Evolutionary conservation across 2,113 vertebrate species (phyloP), one percentile per base, ranked within the genome.

Genomic region (Stictonetta naevosa): DNA sequence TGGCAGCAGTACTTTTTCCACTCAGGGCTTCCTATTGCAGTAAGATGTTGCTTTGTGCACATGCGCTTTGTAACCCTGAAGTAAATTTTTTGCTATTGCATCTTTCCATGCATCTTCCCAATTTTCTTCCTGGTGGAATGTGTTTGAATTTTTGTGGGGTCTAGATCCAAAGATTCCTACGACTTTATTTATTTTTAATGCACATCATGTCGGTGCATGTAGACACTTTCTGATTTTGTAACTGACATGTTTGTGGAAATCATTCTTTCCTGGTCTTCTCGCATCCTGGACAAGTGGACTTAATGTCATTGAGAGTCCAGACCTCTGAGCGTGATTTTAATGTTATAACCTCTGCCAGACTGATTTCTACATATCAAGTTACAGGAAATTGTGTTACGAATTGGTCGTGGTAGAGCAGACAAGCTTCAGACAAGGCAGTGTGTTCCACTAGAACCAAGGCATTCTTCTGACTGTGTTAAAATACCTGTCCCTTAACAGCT

Each of bases 381-480:
- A 28, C 36, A 72, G 33, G 56, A 68, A 82, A 26, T 8, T 40
- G 0, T 75, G 16, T 59, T 89, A 36, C 3, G 7, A 40, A 26
- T 52, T 93, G 38, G 25, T 89, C 52, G 15, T 16, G 19, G n/a
- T 31, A 68, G 50, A 83, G 29, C 40, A 58, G 17, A 7, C 29
- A 79, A 46, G 44, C 10, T 85, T 48, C 34, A 72, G 62, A 94
- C 87, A 68, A 26, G 13, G 25, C 34, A 55, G 18, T 23, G 16
- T 53, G 10, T 66, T 93, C 12, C 66, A 0, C 2, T 2, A 26
- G 31, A 81, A 2, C 7, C 38, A 13, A 15, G 42, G 3, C 10
- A 18, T 92, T 84, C 33, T 8, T 67, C 22, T 84, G 31, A 50
- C 25, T 1, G 0, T 76, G 42, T n/a, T 81, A 38, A 20, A 55